Conservation (phyloP, 2,888 invertebrate species). For the Monopis laevigella region DNA sequence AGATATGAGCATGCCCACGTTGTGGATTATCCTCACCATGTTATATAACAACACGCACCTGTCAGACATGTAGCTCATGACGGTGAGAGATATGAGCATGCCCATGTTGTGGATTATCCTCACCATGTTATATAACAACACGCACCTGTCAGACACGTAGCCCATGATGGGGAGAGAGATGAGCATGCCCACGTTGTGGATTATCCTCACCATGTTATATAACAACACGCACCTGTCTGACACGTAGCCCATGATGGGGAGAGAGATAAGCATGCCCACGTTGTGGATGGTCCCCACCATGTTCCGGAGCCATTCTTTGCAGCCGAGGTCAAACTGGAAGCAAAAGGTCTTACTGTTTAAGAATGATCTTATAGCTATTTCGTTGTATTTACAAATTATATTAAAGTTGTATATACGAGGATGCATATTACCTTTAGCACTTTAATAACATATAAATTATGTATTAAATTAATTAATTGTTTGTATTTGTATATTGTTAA, state of each 20-base stretch:
- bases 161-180: conserved; percentile 77
- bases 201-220: conserved; percentile 79
- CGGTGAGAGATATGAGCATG: conserved; percentile 75
- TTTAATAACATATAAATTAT: too few relatives aligned
- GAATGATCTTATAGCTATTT: too few relatives aligned
- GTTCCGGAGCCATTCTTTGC: conserved; percentile 77
- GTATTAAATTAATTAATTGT: too few relatives aligned
- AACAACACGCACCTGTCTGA: conserved; percentile 70
- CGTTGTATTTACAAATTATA: too few relatives aligned
- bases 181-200: conserved; percentile 78
- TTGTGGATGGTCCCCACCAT: conserved; percentile 80
- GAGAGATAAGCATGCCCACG: conserved; percentile 75
- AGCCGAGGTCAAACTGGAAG: conserved; percentile 58
- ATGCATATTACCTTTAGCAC: too few relatives aligned
- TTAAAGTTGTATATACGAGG: too few relatives aligned
- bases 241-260: conserved; percentile 75
- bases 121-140: conserved; percentile 64
- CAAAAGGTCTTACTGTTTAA: too few relatives aligned
- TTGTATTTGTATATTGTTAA: too few relatives aligned
- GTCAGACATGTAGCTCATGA: conserved; percentile 78
- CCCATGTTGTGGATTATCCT: conserved; percentile 80
- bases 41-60: conserved; percentile 57
- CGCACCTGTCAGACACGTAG: conserved; percentile 74
- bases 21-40: conserved; percentile 80
- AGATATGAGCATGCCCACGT: conserved; percentile 76